Conservation (phyloP, 1,140 invertebrate genomes). For the Pseudomyrmex flavicornis region DNA sequence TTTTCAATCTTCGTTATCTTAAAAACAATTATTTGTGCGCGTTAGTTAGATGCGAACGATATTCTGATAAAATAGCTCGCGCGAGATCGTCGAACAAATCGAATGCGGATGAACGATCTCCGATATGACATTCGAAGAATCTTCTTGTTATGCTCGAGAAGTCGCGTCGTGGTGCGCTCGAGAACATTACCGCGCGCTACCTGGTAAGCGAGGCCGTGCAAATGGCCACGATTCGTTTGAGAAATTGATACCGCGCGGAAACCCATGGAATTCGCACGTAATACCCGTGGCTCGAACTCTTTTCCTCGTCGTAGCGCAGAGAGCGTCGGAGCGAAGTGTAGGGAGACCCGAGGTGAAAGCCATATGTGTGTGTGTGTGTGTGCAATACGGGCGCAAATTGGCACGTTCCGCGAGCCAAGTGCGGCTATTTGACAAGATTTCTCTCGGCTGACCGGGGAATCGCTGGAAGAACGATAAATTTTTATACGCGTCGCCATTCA, state of each 20-base stretch:
- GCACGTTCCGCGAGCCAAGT: constrained; percentile 46
- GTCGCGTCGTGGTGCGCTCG: constrained; percentile 31
- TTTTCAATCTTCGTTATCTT: background rate
- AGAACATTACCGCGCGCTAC: constrained; percentile 46
- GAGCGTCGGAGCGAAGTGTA: constrained; percentile 24
- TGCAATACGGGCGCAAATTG: constrained; percentile 59
- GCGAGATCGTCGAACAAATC: constrained; percentile 6
- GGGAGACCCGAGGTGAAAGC: constrained; percentile 59
- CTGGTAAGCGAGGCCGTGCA: constrained; percentile 42
- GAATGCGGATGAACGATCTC: constrained; percentile 7
- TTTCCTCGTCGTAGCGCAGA: constrained; percentile 34
- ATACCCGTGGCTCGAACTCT: constrained; percentile 41
- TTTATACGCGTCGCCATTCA: constrained; percentile 24
- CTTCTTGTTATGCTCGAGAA: background rate
- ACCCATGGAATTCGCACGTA: constrained; percentile 58
- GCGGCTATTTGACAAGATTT: constrained; percentile 58
- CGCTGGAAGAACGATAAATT: constrained; percentile 50
- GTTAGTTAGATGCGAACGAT: background rate
- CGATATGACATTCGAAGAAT: constrained; percentile 30
- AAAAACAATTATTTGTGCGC: no score
- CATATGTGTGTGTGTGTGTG: no score
- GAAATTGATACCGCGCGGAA: constrained; percentile 61
- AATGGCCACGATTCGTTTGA: constrained; percentile 59
- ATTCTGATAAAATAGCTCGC: background rate
- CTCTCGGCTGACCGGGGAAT: constrained; percentile 32